Base-by-base conservation (phyloP, 2,797 vertebrate genomes). In the Melanotaenia parkinsoni region DNA sequence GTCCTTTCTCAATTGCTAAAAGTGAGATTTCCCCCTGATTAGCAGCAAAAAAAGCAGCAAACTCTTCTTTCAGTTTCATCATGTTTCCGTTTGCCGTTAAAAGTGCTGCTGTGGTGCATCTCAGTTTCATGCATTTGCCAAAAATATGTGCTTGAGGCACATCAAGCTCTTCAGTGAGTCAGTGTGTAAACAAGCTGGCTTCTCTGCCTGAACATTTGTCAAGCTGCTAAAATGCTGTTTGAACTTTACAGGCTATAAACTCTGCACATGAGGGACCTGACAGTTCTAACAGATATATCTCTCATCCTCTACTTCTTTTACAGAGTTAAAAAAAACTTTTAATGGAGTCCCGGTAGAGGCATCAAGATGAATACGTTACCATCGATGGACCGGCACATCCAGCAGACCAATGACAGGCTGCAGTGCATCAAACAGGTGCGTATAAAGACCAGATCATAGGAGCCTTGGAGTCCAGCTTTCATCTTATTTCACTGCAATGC, bases 371-470 rank as follows among this genome's bases (percentile, higher is more conserved):
- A 99, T 94, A 96, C 98, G 90, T 83, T 96, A 93, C 95, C 95
- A 84, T 95, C 95, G 4, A 99, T 99, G 98, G 98, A 99, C 95
- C 96, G 98, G 94, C 98, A 99, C 94, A 99, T 99, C 95, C 98
- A 99, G 95, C 98, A 99, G 96, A 99, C 98, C 94, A 99, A 99
- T 87, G 98, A 99, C 94, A 96, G 98, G 88, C 96, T 99, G 95
- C 97, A 95, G 94, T 99, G 98, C 95, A 99, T 99, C 95, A 99
- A 99, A 95, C 98, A 99, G 98, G 98, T 92, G 76, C 60, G 83
- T 79, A 65, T 45, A 9, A 22, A 64, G 30, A 77, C 33, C 11
- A 7, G 3, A 33, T 38, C 58, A 11, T 6, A 7, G 53, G 66
- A 33, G 20, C 26, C 24, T 26, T 6, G 37, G 12, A 10, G 12